Conservation (phyloP, 2,888 invertebrate genomes). For the Strigamia crassipes region DNA sequence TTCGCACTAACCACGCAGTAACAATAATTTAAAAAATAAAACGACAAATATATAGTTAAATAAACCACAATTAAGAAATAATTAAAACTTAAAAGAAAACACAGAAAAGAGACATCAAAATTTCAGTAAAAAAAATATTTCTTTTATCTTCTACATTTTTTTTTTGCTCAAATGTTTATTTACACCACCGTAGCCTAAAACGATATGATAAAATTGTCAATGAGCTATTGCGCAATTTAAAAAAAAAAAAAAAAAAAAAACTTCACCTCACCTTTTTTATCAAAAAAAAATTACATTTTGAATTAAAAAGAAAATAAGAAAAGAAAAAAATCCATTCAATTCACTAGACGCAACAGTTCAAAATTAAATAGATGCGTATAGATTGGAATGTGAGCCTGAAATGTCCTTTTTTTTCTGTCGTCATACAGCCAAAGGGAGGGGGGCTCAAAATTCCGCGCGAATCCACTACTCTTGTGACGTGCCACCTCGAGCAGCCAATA, state of each 20-base stretch:
- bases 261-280: not conserved
- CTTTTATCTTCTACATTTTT: not conserved
- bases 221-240: not conserved
- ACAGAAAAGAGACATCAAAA: not conserved
- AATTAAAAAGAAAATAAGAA: not conserved
- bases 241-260: not conserved
- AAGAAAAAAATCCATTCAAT: not conserved
- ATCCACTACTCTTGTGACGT: slow-evolving; percentile 22
- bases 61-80: too few species aligned
- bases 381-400: slow-evolving; percentile 10
- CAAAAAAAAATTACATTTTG: not conserved
- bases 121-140: not conserved
- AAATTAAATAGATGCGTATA: slow-evolving; percentile 13
- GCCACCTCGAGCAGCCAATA: not conserved
- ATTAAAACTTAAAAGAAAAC: too few species aligned
- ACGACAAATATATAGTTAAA: too few species aligned
- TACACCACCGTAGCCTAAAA: not conserved
- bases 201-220: not conserved
- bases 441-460: slow-evolving; percentile 36
- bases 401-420: slow-evolving; percentile 15
- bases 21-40: too few species aligned
- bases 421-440: slow-evolving; percentile 5
- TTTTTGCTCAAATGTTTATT: slow-evolving; percentile 10
- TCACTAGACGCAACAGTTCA: not conserved
- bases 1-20: too few species aligned